Evolutionary conservation across 2,888 invertebrate genomes (phyloP), one percentile per base, ranked within the genome.

Genomic region (Anarsia innoxiella): DNA sequence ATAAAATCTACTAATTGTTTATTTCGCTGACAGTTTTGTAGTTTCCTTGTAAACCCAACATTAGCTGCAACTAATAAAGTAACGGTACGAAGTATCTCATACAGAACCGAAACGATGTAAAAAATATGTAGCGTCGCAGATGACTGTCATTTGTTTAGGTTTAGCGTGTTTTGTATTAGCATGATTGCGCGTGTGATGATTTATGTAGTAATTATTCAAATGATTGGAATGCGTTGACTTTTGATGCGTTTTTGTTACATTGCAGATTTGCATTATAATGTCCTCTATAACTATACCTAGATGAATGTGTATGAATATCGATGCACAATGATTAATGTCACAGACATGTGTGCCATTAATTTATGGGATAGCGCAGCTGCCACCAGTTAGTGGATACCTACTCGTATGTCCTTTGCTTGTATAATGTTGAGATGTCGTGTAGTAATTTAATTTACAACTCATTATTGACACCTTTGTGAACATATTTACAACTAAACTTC

Each of bases 161-260:
- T 53, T 49, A 44, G 49, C 50, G 46, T 55, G n/a, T n/a, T 53
- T 54, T 42, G 59, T 57, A 65, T 66, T 63, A 60, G 56, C 64
- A 61, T 62, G 56, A 65, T 64, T 59, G 54, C 54, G 50, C 51
- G 42, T 39, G 44, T 40, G 42, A 60, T 74, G 77, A 78, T 79
- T 70, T 66, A 80, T 79, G 44, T 45, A 41, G 46, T 44, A 72
- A 77, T 74, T 78, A 79, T 80, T 69, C 59, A 71, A 73, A 75
- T 71, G 40, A 35, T 25, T 12, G 29, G 13, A n/a, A 40, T 41
- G 40, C 46, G 51, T 71, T 66, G 74, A 69, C 59, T 56, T 64
- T 67, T 67, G 66, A 70, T 65, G 53, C 52, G 56, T 70, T 68
- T 66, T 68, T 69, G 62, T 65, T 50, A 46, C 51, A 54, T 53